Base-by-base conservation (phyloP, 2,113 vertebrate genomes). In the Sula dactylatra region DNA sequence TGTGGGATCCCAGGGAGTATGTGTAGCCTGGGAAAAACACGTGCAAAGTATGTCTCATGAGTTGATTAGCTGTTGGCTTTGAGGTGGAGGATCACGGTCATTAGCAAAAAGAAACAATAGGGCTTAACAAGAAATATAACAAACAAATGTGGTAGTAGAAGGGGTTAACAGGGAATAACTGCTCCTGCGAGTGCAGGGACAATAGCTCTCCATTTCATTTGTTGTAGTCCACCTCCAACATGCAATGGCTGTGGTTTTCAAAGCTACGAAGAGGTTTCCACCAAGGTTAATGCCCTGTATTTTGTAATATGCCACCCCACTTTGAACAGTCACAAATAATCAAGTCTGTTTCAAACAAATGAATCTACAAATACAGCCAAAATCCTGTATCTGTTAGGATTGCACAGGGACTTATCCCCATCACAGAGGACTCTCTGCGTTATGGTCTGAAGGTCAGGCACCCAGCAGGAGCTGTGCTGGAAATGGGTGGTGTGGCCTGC, bases 41-140 rank as follows among this genome's bases (percentile, higher is more conserved):
- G 0, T 36, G 67, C 26, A 31, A 73, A 64, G 16, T 31, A 19
- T 0, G 2, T 69, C 67, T 76, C 6, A 0, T 38, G 14, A 40
- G 7, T 1, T n/a, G 20, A 24, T 64, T 16, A 47, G 42, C 38
- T 66, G 26, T 36, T 77, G 71, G 74, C 49, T 84, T 74, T 62
- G 44, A 90, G 52, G 22, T 36, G 61, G 61, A 90, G 82, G 38
- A 62, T 42, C 54, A 16, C 32, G 9, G 44, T n/a, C 65, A 40
- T 58, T 4, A 86, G 34, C 13, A 36, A 36, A 71, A 70, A 67
- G 73, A 67, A 71, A 58, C 5, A 27, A 36, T 1, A 13, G 27
- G 7, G 4, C 5, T 79, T 52, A n/a, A 52, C n/a, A 22, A 2
- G 4, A 20, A n/a, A 79, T 87, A 66, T 22, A 65, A 40, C 0